Percentiles rank a stretch among this genome's conserved stretches.
Evolutionary conservation across 2,113 vertebrate genomes (phyloP).

Genomic region (Petroica traversi): DNA sequence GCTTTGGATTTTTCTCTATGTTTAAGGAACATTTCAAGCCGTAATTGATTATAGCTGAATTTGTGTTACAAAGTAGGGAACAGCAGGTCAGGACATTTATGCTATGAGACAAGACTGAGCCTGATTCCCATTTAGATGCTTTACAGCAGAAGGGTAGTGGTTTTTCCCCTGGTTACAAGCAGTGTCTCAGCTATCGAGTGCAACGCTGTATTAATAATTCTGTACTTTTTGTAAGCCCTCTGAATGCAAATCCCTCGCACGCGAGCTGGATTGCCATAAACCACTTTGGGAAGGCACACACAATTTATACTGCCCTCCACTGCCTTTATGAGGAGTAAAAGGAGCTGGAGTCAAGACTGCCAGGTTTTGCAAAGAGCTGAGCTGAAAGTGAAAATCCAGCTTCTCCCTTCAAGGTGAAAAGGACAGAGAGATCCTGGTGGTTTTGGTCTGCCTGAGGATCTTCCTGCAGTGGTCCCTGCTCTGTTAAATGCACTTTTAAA

Average conservation of each 20-base stretch:
- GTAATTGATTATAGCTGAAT: conserved; percentile 59
- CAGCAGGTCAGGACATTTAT: conserved; percentile 34
- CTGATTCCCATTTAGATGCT: conserved; percentile 34
- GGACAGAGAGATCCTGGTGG: not conserved
- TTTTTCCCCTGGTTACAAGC: conserved; percentile 9
- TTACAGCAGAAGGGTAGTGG: conserved; percentile 12
- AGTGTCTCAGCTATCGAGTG: conserved; percentile 9
- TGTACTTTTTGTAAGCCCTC: not conserved
- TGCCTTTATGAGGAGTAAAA: not conserved
- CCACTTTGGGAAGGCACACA: not conserved
- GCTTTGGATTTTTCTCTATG: conserved; percentile 21
- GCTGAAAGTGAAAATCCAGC: conserved; percentile 19
- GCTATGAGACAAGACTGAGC: not conserved
- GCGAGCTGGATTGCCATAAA: not conserved
- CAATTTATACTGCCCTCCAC: conserved; percentile 16
- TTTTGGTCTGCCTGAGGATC: not conserved
- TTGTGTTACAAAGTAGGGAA: conserved; percentile 48
- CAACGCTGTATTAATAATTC: conserved; percentile 34
- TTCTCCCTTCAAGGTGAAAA: conserved; percentile 52
- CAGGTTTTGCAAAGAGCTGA: not conserved
- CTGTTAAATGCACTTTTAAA: not conserved
- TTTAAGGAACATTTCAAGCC: conserved; percentile 50
- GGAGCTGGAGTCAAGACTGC: conserved; percentile 6
- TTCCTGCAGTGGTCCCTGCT: not conserved
- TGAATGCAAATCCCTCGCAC: conserved; percentile 33